These are phyloP conservation scores for Danionella dracula DNA, from an alignment of 2,797 vertebrate species.

Conservation along the genomic window DNA sequence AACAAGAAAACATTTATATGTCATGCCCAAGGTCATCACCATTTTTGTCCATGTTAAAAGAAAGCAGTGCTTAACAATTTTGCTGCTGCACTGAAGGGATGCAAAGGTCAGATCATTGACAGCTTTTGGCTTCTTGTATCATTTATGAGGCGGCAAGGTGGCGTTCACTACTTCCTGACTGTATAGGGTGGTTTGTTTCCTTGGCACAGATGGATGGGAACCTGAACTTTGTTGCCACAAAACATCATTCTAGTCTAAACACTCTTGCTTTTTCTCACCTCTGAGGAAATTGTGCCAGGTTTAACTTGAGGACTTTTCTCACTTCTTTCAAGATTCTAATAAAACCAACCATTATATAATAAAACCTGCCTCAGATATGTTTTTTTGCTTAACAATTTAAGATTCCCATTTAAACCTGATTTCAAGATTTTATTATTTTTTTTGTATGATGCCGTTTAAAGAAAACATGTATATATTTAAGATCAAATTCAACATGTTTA, in stretches of 20 bases:
- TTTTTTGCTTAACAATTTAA: no score
- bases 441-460: no score
- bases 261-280: background rate
- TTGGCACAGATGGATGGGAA: slow-evolving; percentile 16
- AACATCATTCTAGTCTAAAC: background rate
- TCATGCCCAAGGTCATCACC: background rate
- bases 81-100: slow-evolving; percentile 4
- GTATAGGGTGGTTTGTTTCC: slow-evolving; percentile 12
- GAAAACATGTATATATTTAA: no score
- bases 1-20: background rate
- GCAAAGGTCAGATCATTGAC: slow-evolving; percentile 18
- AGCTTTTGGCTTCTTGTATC: background rate
- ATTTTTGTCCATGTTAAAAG: slow-evolving; percentile 3
- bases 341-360: no score
- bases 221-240: background rate
- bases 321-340: no score
- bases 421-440: no score
- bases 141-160: slow-evolving; percentile 1
- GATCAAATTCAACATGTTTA: no score
- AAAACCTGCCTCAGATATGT: no score
- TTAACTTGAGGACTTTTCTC: no score
- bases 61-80: slow-evolving; percentile 6
- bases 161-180: slow-evolving; percentile 10
- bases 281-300: background rate
- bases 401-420: no score